Evolutionary conservation across 2,888 invertebrate genomes (phyloP), one percentile per base, ranked within the genome.

Genomic region (Tachina fera): DNA sequence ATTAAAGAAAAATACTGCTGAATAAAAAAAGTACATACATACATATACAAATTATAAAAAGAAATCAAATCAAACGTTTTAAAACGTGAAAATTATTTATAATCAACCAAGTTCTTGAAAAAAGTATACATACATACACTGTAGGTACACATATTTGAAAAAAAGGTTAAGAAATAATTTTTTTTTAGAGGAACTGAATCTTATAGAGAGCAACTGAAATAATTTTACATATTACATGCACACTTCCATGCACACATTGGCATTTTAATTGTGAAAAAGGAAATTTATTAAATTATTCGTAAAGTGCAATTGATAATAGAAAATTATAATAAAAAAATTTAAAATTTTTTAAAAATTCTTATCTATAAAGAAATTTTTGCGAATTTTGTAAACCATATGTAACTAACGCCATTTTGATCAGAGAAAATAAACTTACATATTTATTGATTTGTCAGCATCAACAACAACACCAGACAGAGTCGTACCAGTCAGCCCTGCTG

Each of bases 391-490:
- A 49, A 78, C 51, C 60, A 63, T 79, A 68, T 53, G 68, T 67
- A 74, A 67, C 53, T 72, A 68, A 83, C 83, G 83, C 83, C 83
- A 83, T 83, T 83, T 83, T 83, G 77, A 78, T 67, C 65, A 67
- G 67, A 83, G 72, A 78, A 83, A 72, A 74, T 51, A 68, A 45
- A 72, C 31, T 31, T 31, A 31, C 31, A 31, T 31, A 74, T 67
- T 83, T 83, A 83, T 83, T 83, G 83, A 83, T 83, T 83, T 83
- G 77, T 83, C 83, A 78, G 83, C 83, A 83, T 78, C 83, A 83
- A 63, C 76, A 82, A 72, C 74, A 76, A 31, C 68, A 63, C n/a
- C 31, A 71, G 61, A 79, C 79, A 47, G 71, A 70, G 22, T 60
- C 53, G 39, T 39, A 41, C 51, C 39, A 63, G 41, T 51, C 41